phyloP scores from a whole-genome alignment of 2,888 invertebrate genomes.

The Trichogramma evanescens region DNA sequence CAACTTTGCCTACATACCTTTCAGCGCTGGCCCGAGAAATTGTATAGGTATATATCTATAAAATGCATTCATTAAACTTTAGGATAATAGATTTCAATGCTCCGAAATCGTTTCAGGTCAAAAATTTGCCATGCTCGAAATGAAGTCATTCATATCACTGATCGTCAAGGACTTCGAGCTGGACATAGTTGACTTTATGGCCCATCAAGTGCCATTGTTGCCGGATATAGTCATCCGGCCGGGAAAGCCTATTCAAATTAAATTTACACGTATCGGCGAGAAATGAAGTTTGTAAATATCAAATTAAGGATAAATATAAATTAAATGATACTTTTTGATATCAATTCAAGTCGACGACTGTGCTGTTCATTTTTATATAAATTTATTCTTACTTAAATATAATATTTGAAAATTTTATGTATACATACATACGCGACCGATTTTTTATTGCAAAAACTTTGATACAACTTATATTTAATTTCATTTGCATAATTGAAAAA shows the following conservation, averaged over 20 bases:
- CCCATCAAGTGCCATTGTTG: conserved; percentile 24
- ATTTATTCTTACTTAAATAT: no score
- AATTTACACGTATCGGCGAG: conserved; percentile 22
- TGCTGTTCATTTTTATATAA: no score
- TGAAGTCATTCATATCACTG: conserved; percentile 29
- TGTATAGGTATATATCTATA: conserved; percentile 55
- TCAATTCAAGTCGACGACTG: no score
- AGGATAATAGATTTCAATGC: neutral
- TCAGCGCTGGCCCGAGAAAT: conserved; percentile 63
- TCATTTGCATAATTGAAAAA: no score
- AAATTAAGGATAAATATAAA: no score
- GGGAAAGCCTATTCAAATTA: conserved; percentile 25
- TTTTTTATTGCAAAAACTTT: no score
- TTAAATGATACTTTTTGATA: no score
- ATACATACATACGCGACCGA: no score
- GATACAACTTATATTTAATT: no score
- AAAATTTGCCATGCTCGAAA: conserved; percentile 33
- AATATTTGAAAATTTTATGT: no score
- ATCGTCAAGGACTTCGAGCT: conserved; percentile 32
- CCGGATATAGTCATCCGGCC: conserved; percentile 30
- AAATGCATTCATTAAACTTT: neutral
- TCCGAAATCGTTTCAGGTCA: conserved; percentile 21
- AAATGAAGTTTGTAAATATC: neutral
- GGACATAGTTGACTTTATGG: conserved; percentile 28
- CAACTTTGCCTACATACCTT: conserved; percentile 61